These are phyloP conservation scores for Thereva nobilitata DNA, from an alignment of 2,888 invertebrate species.

Conservation along the genomic window DNA sequence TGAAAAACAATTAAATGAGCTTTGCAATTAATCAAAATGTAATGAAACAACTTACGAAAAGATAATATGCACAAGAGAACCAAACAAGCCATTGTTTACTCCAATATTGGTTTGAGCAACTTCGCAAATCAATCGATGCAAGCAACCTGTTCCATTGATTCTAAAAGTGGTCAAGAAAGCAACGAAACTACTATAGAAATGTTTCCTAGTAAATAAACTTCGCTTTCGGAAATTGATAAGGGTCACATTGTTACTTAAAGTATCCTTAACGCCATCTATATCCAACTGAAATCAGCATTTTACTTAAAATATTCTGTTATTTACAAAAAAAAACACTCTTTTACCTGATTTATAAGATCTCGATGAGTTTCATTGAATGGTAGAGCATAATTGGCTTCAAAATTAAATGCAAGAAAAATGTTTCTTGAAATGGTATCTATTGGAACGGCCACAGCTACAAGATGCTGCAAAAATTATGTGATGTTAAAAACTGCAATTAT, in stretches of 20 bases:
- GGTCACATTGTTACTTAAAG: slow-evolving; percentile 12
- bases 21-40: not conserved
- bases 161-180: not conserved
- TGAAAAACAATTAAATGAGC: slow-evolving; percentile 1
- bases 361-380: slow-evolving; percentile 18
- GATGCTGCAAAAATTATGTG: slow-evolving; percentile 7
- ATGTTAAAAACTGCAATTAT: not conserved
- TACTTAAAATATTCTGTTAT: not conserved
- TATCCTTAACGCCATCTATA: slow-evolving; percentile 9
- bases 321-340: not conserved
- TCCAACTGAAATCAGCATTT: slow-evolving; percentile 11
- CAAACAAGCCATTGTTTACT: slow-evolving; percentile 12
- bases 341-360: slow-evolving; percentile 19
- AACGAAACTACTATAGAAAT: slow-evolving; percentile 7
- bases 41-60: slow-evolving; percentile 12
- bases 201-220: slow-evolving; percentile 8
- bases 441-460: slow-evolving; percentile 25
- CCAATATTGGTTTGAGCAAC: not conserved
- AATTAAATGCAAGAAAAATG: slow-evolving; percentile 18
- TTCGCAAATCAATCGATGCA: slow-evolving; percentile 17
- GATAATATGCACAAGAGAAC: slow-evolving; percentile 10
- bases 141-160: slow-evolving; percentile 5
- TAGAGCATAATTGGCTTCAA: slow-evolving; percentile 28
- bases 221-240: slow-evolving; percentile 10
- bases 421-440: slow-evolving; percentile 12